These are phyloP conservation scores for Acipenser oxyrinchus DNA, from an alignment of 2,797 vertebrate genomes.

Conservation along the genomic window DNA sequence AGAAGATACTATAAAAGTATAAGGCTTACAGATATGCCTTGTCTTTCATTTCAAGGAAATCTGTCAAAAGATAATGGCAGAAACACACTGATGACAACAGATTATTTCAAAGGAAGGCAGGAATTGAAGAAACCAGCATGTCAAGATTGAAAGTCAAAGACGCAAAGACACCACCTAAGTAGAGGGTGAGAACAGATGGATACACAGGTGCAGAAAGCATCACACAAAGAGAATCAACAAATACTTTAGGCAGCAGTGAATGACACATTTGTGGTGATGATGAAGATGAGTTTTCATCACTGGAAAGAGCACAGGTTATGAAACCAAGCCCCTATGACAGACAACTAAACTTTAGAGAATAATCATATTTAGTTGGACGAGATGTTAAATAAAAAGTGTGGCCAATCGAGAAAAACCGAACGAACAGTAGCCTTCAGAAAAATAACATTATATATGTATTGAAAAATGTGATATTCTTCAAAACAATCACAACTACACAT, in stretches of 20 bases:
- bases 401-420: too few species aligned
- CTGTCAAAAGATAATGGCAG: conserved; percentile 33
- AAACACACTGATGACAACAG: conserved; percentile 77
- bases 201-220: conserved; percentile 74
- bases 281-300: conserved; percentile 33
- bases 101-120: conserved; percentile 75
- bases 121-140: conserved; percentile 65
- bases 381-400: too few species aligned
- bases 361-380: too few species aligned
- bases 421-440: too few species aligned
- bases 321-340: background rate
- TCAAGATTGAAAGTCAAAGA: conserved; percentile 56
- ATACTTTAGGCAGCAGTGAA: conserved; percentile 66
- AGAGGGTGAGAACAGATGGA: conserved; percentile 80
- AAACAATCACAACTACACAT: too few species aligned
- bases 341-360: background rate
- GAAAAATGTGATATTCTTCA: too few species aligned
- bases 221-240: conserved; percentile 59
- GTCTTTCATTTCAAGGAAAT: conserved; percentile 53
- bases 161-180: conserved; percentile 68
- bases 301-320: conserved; percentile 20
- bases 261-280: conserved; percentile 61
- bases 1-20: conserved; percentile 52
- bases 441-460: too few species aligned
- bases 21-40: conserved; percentile 56